These are phyloP conservation scores for Halocaridina rubra DNA, from an alignment of 2,888 invertebrate species.

Conservation along the genomic window DNA sequence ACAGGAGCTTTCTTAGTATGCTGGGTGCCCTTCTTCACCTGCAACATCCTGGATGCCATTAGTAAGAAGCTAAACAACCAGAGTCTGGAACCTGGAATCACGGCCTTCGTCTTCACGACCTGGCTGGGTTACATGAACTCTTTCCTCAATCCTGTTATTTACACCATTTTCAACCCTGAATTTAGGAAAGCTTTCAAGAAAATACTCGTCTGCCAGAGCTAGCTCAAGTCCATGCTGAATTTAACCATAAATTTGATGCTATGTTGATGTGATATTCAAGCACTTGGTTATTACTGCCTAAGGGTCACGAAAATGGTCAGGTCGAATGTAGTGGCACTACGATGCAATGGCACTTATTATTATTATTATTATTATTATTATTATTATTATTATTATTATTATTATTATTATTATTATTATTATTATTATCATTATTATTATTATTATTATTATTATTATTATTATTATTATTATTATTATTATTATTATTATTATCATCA, in stretches of 20 bases:
- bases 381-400: not conserved
- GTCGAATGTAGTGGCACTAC: not conserved
- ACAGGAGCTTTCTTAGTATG: constrained; percentile 98
- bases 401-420: no score
- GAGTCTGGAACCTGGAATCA: constrained; percentile 82
- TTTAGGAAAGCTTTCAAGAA: constrained; percentile 98
- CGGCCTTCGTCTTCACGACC: constrained; percentile 92
- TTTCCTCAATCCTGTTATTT: constrained; percentile 72
- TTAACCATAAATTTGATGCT: not conserved
- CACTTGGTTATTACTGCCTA: not conserved
- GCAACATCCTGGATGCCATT: constrained; percentile 96
- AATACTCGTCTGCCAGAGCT: constrained; percentile 73
- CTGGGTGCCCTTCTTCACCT: constrained; percentile 99
- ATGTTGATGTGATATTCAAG: not conserved
- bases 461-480: no score
- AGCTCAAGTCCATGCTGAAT: not conserved
- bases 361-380: not conserved
- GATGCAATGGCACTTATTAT: not conserved
- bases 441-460: no score
- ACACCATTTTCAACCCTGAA: constrained; percentile 83
- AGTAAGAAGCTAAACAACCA: constrained; percentile 86
- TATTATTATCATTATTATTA: no score
- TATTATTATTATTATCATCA: no score
- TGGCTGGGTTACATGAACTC: constrained; percentile 97
- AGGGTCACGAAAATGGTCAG: not conserved